Evolutionary conservation across 2,797 vertebrate genomes (phyloP), one percentile per base, ranked within the genome.

Genomic region (Furcifer pardalis): DNA sequence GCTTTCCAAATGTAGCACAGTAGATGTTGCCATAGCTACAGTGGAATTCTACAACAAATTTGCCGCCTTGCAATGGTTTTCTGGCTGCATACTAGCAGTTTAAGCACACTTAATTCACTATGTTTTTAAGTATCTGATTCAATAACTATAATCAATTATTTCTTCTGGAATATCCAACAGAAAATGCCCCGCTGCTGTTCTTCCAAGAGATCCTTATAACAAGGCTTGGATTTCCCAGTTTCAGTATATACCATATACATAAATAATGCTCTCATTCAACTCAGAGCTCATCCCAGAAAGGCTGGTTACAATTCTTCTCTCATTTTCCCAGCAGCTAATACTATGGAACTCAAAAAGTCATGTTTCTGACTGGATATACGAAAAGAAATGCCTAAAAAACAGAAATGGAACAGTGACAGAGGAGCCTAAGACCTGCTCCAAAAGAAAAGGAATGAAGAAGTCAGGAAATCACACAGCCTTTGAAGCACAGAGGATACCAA

Each of bases 1-100:
- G 92, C 94, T 95, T 94, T 95, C 95, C 94, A 96, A 95, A 93
- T 91, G 95, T 94, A 95, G 95, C 93, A 88, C 94, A 95, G 94
- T 90, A 93, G 95, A 90, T 83, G 95, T 96, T 95, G 92, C 95
- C 94, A 96, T 94, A 92, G 95, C 32, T 82, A 96, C 94, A 2
- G 91, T 81, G 86, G 90, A 92, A 93, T 93, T 93, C 94, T 95
- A 95, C 93, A 94, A 93, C 95, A 96, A 96, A 94, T 96, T 96
- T 93, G 94, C 93, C 94, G 95, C 93, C 93, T 90, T 89, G 89
- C 94, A 95, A 95, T 93, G 92, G 93, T 91, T 77, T 92, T 83
- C 89, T 92, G 94, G 95, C 91, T 95, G 94, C 60, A 83, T 78
- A 44, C 59, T 80, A 75, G 37, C 60, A 79, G 46, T 35, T 56